Evolutionary conservation across 1,140 invertebrate species (phyloP).

Genomic region (Phthorimaea operculella): DNA sequence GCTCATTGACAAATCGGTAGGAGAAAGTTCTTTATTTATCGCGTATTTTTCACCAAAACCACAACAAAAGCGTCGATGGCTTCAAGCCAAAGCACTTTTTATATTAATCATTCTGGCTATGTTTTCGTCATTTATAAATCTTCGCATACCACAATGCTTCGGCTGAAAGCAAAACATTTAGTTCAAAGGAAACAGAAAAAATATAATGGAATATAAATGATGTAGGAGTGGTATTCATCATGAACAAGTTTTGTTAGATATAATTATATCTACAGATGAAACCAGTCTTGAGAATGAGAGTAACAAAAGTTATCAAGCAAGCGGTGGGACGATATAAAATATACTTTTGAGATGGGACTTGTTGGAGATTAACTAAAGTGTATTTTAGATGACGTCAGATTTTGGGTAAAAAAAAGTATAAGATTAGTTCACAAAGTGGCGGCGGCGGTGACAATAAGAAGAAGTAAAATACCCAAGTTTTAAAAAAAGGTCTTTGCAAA

Average conservation of each 20-base stretch:
- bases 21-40: neutral
- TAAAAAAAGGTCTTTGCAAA: neutral
- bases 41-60: conserved; percentile 24
- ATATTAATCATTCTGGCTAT: conserved; percentile 40
- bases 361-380: neutral
- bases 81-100: conserved; percentile 30
- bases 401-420: too few relatives aligned
- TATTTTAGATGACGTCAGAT: neutral
- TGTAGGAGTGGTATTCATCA: neutral
- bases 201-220: too few relatives aligned
- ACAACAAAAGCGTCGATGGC: conserved; percentile 38
- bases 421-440: neutral
- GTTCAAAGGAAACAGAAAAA: conserved; percentile 1
- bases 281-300: neutral
- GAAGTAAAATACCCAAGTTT: neutral
- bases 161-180: neutral
- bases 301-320: conserved; percentile 2
- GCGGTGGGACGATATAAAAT: neutral
- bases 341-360: neutral
- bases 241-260: neutral
- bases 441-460: neutral
- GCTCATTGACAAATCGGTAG: neutral
- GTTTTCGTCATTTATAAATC: conserved; percentile 29
- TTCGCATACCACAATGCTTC: conserved; percentile 13
- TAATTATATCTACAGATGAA: neutral